A percentile compares a stretch with the other conserved stretches of the same genome.
Conservation (phyloP, 30 jellyfish, hydroid and myxozoan species). For the Aurelia aurita complex sp. Pacific region DNA sequence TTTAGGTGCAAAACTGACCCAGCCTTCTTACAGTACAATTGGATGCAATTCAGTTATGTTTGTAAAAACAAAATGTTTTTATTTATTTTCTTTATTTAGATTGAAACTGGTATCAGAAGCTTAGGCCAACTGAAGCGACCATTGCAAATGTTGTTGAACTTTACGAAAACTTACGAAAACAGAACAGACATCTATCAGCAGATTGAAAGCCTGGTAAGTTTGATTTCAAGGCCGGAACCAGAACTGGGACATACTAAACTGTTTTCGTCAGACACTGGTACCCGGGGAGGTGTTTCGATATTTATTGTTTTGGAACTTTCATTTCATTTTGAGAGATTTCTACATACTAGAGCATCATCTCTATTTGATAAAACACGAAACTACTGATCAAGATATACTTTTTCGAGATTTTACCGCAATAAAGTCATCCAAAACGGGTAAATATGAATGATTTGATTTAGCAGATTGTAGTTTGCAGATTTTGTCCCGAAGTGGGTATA, state of each 20-base stretch:
- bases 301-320: too few species aligned
- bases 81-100: constrained; percentile 21
- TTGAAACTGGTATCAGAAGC: constrained; percentile 38
- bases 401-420: too few species aligned
- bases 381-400: too few species aligned
- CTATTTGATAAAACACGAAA: too few species aligned
- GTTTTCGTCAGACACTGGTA: background rate
- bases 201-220: constrained; percentile 35
- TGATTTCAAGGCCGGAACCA: background rate
- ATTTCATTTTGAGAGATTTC: too few species aligned
- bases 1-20: too few species aligned
- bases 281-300: too few species aligned
- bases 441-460: background rate
- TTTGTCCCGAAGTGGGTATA: too few species aligned
- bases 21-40: too few species aligned
- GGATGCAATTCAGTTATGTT: background rate
- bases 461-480: background rate
- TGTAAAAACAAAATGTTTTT: background rate
- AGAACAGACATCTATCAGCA: constrained; percentile 14
- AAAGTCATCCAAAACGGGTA: too few species aligned
- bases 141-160: constrained; percentile 30
- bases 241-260: background rate
- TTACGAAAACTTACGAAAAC: constrained; percentile 49
- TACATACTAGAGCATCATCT: too few species aligned
- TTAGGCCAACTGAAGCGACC: constrained; percentile 57